Percentiles rank a stretch among this genome's conserved stretches.
phyloP scores from a whole-genome alignment of 2,113 vertebrate genomes.

The Festucalex cinctus region DNA sequence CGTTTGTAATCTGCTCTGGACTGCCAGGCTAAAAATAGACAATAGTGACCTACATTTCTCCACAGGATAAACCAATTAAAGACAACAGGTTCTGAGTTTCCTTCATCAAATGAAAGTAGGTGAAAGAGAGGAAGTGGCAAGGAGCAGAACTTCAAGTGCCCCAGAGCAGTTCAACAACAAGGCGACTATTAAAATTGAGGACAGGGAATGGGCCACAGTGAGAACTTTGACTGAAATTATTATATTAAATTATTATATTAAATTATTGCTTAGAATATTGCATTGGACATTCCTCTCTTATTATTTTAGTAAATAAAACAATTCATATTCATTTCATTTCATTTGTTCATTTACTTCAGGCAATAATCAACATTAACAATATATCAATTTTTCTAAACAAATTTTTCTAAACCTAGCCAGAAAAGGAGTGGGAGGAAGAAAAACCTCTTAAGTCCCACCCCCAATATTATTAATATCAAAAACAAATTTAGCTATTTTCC shows the following conservation, averaged over 20 bases:
- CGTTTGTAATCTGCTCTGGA: background rate
- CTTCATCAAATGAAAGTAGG: slow-evolving; percentile 42
- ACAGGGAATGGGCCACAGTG: background rate
- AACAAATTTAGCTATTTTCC: too few species aligned
- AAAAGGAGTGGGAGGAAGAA: too few species aligned
- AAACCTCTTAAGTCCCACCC: too few species aligned
- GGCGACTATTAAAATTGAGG: background rate
- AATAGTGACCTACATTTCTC: slow-evolving; percentile 57
- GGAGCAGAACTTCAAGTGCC: background rate
- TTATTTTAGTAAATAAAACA: too few species aligned
- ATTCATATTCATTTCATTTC: too few species aligned
- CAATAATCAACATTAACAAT: too few species aligned
- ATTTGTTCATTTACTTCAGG: too few species aligned
- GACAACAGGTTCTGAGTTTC: slow-evolving; percentile 22
- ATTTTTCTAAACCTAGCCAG: too few species aligned
- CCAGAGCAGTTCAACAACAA: background rate
- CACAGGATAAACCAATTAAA: slow-evolving; percentile 44
- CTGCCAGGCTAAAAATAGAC: slow-evolving; percentile 45
- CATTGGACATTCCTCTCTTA: too few species aligned
- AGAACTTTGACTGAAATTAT: background rate
- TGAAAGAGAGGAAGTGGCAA: slow-evolving; percentile 20
- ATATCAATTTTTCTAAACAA: too few species aligned
- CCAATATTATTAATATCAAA: too few species aligned
- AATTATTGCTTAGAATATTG: too few species aligned
- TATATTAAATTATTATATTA: background rate